Evolutionary conservation across 2,888 invertebrate genomes (phyloP).

Genomic region (Agrochola macilenta): DNA sequence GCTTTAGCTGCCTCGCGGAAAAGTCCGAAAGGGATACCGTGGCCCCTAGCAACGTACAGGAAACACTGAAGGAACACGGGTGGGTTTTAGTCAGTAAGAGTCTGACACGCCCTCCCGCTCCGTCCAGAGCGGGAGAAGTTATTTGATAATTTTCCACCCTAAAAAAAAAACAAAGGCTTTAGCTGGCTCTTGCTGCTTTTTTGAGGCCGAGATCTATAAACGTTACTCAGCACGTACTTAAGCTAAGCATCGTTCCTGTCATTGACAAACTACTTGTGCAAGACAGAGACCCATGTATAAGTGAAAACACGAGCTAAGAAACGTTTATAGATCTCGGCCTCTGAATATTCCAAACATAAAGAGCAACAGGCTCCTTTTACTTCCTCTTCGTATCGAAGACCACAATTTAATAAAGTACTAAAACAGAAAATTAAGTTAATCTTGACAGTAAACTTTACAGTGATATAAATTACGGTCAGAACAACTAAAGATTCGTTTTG

Average conservation of each 20-base stretch:
- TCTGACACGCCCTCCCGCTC: too few species aligned
- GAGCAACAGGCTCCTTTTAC: background rate
- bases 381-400: too few species aligned
- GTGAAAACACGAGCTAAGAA: background rate
- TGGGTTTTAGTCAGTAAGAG: too few species aligned
- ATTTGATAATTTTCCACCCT: too few species aligned
- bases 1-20: too few species aligned
- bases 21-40: too few species aligned
- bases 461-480: slow-evolving; percentile 10
- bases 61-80: too few species aligned
- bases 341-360: background rate
- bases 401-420: background rate
- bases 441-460: background rate
- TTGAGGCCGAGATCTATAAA: background rate
- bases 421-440: background rate
- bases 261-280: background rate
- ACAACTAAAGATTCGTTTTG: background rate
- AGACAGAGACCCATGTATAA: background rate
- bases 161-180: too few species aligned
- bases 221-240: background rate
- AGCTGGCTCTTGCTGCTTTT: background rate
- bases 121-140: too few species aligned
- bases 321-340: background rate
- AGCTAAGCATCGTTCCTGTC: background rate
- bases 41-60: too few species aligned